These are phyloP conservation scores for Drosophila pachea DNA, from an alignment of 1,140 invertebrate species.

Conservation along the genomic window DNA sequence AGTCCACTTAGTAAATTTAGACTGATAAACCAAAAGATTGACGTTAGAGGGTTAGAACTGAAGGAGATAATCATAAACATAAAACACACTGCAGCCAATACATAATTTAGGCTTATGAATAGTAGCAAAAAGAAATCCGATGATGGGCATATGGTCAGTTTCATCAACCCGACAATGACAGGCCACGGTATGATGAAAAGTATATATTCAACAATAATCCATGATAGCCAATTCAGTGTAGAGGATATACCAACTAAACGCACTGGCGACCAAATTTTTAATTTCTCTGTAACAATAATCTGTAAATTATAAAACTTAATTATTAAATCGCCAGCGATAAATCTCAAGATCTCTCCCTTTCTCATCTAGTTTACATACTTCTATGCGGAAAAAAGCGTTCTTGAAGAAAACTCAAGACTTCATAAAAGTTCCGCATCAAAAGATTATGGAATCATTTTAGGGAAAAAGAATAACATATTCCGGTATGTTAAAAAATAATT, in stretches of 20 bases:
- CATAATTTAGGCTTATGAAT: slow-evolving; percentile 51
- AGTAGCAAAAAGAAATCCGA: slow-evolving; percentile 1
- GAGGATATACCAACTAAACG: slow-evolving; percentile 90
- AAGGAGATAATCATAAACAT: slow-evolving; percentile 83
- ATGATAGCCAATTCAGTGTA: slow-evolving; percentile 89
- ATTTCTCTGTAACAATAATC: slow-evolving; percentile 81
- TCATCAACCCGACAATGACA: slow-evolving; percentile 80
- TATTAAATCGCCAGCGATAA: no score
- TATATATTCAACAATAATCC: slow-evolving; percentile 87
- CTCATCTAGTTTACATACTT: no score
- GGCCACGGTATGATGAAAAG: slow-evolving; percentile 82
- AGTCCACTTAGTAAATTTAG: slow-evolving; percentile 14
- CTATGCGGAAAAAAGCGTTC: no score
- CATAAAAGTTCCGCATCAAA: no score
- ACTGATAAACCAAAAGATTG: slow-evolving; percentile 22
- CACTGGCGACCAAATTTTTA: slow-evolving; percentile 86
- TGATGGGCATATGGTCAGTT: slow-evolving; percentile 61
- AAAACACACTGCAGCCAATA: slow-evolving; percentile 69
- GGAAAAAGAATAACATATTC: no score
- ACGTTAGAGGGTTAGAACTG: slow-evolving; percentile 76
- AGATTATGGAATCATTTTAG: no score
- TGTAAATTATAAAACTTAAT: slow-evolving; percentile 27
- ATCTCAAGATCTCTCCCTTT: no score
- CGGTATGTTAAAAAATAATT: no score
- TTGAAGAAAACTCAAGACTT: no score